Evolutionary conservation across 1,140 invertebrate species (phyloP).

Genomic region (Oryzaephilus surinamensis): DNA sequence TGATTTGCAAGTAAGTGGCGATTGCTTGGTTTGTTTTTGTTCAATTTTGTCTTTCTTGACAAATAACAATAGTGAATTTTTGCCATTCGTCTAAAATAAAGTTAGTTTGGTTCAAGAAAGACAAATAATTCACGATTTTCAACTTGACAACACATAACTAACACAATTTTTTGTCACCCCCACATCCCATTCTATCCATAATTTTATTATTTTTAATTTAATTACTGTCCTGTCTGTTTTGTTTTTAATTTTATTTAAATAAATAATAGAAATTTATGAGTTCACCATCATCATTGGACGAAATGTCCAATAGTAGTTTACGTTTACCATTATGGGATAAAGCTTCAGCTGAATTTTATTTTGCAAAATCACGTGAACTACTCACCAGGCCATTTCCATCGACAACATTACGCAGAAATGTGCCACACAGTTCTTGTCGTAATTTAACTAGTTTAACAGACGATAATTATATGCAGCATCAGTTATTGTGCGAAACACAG

Average conservation of each 20-base stretch:
- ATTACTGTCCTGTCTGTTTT: constrained; percentile 9
- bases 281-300: constrained; percentile 31
- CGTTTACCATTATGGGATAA: constrained; percentile 60
- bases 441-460: constrained; percentile 15
- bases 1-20: constrained; percentile 68
- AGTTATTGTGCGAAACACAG: constrained; percentile 19
- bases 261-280: constrained; percentile 24
- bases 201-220: constrained; percentile 17
- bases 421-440: constrained; percentile 24
- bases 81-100: too few species aligned
- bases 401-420: too few species aligned
- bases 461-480: constrained; percentile 3
- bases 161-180: constrained; percentile 22
- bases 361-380: constrained; percentile 58
- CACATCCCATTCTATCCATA: too few species aligned
- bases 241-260: constrained; percentile 5
- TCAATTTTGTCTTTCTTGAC: too few species aligned
- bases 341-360: constrained; percentile 61
- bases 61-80: too few species aligned
- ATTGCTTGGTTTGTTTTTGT: too few species aligned
- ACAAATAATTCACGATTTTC: too few species aligned
- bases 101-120: constrained; percentile 1
- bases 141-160: constrained; percentile 28
- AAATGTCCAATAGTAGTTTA: constrained; percentile 33
- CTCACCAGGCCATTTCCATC: constrained; percentile 46